phyloP scores from a whole-genome alignment of 53 echinoderm and acorn worm species.

The Echinometra lucunter region DNA sequence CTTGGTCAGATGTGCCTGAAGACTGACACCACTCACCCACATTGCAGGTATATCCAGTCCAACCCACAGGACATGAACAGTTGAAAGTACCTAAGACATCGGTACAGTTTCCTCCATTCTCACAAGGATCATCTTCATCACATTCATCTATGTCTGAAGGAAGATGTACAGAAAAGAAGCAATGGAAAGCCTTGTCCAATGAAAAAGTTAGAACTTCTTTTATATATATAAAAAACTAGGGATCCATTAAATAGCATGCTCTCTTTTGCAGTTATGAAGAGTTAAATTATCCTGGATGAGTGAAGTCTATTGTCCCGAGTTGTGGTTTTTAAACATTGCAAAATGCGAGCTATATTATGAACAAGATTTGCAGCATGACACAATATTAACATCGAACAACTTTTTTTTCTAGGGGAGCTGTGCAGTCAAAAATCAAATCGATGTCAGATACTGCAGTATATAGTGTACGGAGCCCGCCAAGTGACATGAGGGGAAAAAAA shows the following conservation, averaged over 20 bases:
- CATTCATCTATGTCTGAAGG: constrained; percentile 31
- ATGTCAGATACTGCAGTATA: no score
- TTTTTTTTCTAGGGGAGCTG: no score
- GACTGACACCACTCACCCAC: background rate
- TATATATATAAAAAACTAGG: no score
- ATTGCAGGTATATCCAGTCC: background rate
- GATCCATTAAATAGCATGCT: no score
- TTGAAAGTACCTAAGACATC: background rate
- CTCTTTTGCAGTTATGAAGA: background rate
- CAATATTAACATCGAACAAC: no score
- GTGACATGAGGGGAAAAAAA: no score
- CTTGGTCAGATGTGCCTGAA: no score
- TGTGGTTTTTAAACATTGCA: background rate
- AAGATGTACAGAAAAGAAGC: background rate
- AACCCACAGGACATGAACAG: background rate
- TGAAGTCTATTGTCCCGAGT: background rate
- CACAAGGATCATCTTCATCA: background rate
- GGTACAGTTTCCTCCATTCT: constrained; percentile 28
- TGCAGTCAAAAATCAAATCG: no score
- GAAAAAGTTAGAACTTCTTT: no score
- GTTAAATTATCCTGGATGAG: background rate
- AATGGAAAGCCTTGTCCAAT: background rate
- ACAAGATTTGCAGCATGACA: background rate
- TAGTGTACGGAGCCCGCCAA: no score
- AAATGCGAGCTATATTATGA: background rate